A percentile compares a stretch with the other conserved stretches of the same genome.
These are phyloP conservation scores for Ophthalmolycus amberensis DNA, from an alignment of 2,113 vertebrate species.

Conservation along the genomic window DNA sequence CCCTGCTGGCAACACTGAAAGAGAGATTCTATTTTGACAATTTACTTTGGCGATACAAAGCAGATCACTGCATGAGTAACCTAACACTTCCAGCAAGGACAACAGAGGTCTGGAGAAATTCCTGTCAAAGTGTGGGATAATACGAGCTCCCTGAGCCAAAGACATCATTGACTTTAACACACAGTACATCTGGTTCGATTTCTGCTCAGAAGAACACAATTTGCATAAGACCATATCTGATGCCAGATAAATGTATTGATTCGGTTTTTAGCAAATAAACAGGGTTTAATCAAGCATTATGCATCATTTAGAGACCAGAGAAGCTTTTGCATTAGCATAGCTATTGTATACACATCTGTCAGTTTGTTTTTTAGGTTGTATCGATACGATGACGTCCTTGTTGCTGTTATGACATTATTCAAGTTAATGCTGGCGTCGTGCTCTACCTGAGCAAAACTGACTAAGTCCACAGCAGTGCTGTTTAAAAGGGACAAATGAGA, in stretches of 20 bases:
- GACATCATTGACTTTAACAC: constrained; percentile 24
- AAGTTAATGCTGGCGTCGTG: neutral
- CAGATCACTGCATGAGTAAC: constrained; percentile 36
- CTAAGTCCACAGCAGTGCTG: neutral
- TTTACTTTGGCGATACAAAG: constrained; percentile 41
- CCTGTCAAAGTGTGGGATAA: constrained; percentile 42
- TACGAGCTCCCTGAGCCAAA: constrained; percentile 25
- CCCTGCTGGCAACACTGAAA: constrained; percentile 22
- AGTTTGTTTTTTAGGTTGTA: neutral
- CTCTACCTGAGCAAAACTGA: constrained; percentile 6
- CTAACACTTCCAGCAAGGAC: constrained; percentile 32
- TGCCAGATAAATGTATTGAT: constrained; percentile 18
- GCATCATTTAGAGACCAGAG: neutral
- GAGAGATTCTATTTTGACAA: constrained; percentile 32
- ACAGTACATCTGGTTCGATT: constrained; percentile 26
- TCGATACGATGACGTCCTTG: neutral
- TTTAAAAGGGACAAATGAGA: neutral
- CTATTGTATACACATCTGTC: neutral
- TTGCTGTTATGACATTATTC: neutral
- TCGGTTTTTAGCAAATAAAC: constrained; percentile 3
- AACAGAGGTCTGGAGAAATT: constrained; percentile 39
- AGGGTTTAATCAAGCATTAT: neutral
- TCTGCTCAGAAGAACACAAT: constrained; percentile 17
- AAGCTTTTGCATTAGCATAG: neutral
- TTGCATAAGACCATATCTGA: constrained; percentile 6